phyloP scores from a whole-genome alignment of 1,140 invertebrate species.

The Eubasilissa regina region DNA sequence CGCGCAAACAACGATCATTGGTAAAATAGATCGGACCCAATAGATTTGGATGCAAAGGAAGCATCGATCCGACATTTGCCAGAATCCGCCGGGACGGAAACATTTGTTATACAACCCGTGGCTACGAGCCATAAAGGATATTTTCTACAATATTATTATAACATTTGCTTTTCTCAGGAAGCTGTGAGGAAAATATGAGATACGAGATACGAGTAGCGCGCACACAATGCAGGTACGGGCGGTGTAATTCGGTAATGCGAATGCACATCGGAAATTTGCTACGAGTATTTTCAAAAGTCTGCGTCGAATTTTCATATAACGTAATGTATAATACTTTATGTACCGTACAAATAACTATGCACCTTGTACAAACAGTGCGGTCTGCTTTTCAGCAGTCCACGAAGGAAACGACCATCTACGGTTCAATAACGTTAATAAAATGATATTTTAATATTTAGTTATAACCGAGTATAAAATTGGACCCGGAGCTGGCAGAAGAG shows the following conservation, averaged over 20 bases:
- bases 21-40: too few species aligned
- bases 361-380: background rate
- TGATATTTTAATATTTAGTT: too few species aligned
- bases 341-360: background rate
- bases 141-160: slow-evolving; percentile 22
- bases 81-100: background rate
- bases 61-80: slow-evolving; percentile 5
- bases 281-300: background rate
- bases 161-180: slow-evolving; percentile 18
- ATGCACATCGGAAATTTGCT: slow-evolving; percentile 34
- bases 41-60: slow-evolving; percentile 2
- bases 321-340: slow-evolving; percentile 25
- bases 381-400: background rate
- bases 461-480: too few species aligned
- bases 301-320: slow-evolving; percentile 27
- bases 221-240: slow-evolving; percentile 35
- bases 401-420: too few species aligned
- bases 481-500: too few species aligned
- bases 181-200: slow-evolving; percentile 1
- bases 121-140: slow-evolving; percentile 30
- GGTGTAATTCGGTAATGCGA: slow-evolving; percentile 32
- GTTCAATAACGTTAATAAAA: too few species aligned
- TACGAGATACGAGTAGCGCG: background rate
- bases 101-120: slow-evolving; percentile 11
- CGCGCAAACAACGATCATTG: too few species aligned